Evolutionary conservation across 1,140 invertebrate species (phyloP).

Genomic region (Drosophila melanica): DNA sequence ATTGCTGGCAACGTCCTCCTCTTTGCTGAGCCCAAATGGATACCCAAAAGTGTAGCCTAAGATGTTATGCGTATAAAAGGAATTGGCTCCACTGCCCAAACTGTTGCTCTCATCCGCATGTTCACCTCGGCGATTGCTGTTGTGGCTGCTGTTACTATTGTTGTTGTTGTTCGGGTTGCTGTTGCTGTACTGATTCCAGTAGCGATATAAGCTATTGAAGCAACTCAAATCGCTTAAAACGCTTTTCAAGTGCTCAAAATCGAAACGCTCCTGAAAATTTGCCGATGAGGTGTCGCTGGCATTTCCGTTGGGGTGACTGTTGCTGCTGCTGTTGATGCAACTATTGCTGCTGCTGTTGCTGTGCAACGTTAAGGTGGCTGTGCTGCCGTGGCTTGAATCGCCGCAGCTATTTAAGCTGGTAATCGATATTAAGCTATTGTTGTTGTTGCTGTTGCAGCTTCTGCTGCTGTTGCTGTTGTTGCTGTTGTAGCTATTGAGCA

Average conservation of each 20-base stretch:
- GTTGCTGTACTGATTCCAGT: constrained; percentile 68
- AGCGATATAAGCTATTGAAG: constrained; percentile 75
- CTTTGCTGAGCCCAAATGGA: constrained; percentile 62
- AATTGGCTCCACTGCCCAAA: constrained; percentile 56
- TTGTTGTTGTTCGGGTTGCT: constrained; percentile 15
- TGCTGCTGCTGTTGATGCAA: constrained; percentile 26
- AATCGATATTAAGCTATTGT: constrained; percentile 67
- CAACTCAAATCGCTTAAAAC: constrained; percentile 77
- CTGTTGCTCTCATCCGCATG: constrained; percentile 53
- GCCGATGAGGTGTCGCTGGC: constrained; percentile 77
- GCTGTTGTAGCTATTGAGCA: constrained; percentile 56
- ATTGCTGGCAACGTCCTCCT: constrained; percentile 50
- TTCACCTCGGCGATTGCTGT: constrained; percentile 31
- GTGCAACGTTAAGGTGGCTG: constrained; percentile 51
- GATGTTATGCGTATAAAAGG: constrained; percentile 81
- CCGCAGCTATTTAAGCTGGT: constrained; percentile 70
- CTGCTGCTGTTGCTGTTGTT: constrained; percentile 44
- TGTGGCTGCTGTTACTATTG: constrained; percentile 6
- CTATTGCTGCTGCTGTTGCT: constrained; percentile 28
- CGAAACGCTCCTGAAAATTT: constrained; percentile 80
- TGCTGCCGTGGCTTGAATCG: constrained; percentile 57
- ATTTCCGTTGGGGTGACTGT: constrained; percentile 20
- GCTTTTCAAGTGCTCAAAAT: constrained; percentile 77
- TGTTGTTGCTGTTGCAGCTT: constrained; percentile 53
- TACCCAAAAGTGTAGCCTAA: constrained; percentile 83